Conservation (phyloP, 2,888 invertebrate genomes). For the Agonopterix arenella region DNA sequence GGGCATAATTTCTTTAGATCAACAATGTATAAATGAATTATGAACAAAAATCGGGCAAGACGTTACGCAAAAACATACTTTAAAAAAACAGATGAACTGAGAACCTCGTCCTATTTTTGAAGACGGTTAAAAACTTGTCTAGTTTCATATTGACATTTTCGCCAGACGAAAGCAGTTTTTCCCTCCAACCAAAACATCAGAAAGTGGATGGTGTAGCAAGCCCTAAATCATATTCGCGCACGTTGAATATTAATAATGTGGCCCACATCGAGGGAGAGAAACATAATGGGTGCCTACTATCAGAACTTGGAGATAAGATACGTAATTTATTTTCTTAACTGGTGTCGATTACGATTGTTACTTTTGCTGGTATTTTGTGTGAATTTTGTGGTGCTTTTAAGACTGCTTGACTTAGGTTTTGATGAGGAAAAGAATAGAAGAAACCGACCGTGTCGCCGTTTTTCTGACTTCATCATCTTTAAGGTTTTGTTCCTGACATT, state of each 20-base stretch:
- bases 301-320: background rate
- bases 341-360: background rate
- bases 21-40: too few relatives aligned
- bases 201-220: conserved; percentile 21
- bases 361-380: background rate
- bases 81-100: background rate
- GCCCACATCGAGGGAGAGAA: conserved; percentile 11
- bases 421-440: too few relatives aligned
- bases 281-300: conserved; percentile 4
- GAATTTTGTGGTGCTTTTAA: too few relatives aligned
- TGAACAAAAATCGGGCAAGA: too few relatives aligned
- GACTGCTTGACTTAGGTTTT: too few relatives aligned
- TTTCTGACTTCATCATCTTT: too few relatives aligned
- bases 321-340: background rate
- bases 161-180: conserved; percentile 12
- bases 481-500: too few relatives aligned
- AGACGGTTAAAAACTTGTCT: conserved; percentile 1
- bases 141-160: conserved; percentile 12
- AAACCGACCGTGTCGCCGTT: too few relatives aligned
- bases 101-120: background rate
- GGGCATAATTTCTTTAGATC: too few relatives aligned
- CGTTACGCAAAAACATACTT: too few relatives aligned
- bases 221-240: conserved; percentile 50
- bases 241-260: conserved; percentile 54
- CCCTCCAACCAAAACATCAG: conserved; percentile 10